phyloP scores from a whole-genome alignment of 2,797 vertebrate genomes.

The Limosa lapponica region DNA sequence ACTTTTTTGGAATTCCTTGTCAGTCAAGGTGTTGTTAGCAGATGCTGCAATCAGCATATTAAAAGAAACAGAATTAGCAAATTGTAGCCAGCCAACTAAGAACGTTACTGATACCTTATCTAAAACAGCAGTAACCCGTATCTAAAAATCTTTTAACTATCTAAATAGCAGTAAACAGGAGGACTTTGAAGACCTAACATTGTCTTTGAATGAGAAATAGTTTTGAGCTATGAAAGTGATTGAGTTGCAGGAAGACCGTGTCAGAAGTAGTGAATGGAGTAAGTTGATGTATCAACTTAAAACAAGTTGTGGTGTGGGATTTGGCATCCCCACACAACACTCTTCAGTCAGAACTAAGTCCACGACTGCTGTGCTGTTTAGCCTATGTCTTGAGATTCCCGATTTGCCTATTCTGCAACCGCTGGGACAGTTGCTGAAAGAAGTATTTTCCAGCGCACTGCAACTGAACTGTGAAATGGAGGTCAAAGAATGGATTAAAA shows the following conservation, averaged over 20 bases:
- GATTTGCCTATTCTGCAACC: not conserved
- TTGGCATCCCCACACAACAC: not conserved
- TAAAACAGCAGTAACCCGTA: not conserved
- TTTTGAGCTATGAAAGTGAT: not conserved
- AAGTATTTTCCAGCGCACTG: not conserved
- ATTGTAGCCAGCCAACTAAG: not conserved
- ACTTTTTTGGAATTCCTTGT: not conserved
- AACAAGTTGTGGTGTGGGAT: not conserved
- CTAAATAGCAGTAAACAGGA: not conserved
- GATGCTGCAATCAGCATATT: not conserved
- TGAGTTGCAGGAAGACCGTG: not conserved
- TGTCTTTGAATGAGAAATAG: not conserved
- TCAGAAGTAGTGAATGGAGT: not conserved
- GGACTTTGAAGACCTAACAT: not conserved
- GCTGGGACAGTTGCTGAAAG: not conserved
- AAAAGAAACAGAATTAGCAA: not conserved
- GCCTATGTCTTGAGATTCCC: not conserved
- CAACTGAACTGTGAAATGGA: not conserved
- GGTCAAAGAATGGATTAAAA: not conserved
- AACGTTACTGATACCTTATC: not conserved
- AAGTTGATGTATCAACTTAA: not conserved
- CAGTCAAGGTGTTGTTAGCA: not conserved
- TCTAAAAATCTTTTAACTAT: not conserved
- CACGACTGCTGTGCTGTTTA: not conserved
- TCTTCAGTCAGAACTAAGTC: not conserved